Conservation (phyloP, 53 echinoderm and acorn worm genomes). For the Antedon mediterranea region DNA sequence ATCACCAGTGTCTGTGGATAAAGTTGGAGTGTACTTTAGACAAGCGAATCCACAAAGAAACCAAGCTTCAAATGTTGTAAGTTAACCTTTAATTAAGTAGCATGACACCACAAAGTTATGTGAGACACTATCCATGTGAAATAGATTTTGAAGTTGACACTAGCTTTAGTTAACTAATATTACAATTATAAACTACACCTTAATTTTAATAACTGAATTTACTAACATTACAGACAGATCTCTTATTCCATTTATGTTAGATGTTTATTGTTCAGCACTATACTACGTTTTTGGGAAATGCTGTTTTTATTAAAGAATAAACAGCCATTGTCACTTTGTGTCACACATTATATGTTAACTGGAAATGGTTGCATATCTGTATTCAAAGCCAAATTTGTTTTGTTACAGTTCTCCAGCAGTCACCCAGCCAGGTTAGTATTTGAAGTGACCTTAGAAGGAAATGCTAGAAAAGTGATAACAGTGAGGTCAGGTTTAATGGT, state of each 20-base stretch:
- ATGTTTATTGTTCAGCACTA: too few relatives aligned
- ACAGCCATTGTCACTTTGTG: too few relatives aligned
- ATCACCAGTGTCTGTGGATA: conserved; percentile 86
- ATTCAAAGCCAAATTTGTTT: not conserved
- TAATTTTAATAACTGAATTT: too few relatives aligned
- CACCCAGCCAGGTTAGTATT: conserved; percentile 76
- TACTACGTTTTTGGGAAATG: too few relatives aligned
- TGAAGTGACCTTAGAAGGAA: conserved; percentile 84
- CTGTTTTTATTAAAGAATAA: too few relatives aligned
- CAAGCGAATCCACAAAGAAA: conserved; percentile 58
- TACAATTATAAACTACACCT: too few relatives aligned
- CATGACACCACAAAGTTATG: conserved; percentile 22
- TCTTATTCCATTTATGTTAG: too few relatives aligned
- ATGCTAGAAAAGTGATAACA: conserved; percentile 80
- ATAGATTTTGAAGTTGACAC: conserved; percentile 61
- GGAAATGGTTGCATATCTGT: not conserved
- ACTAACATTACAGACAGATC: too few relatives aligned
- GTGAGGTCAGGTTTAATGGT: conserved; percentile 71
- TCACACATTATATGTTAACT: not conserved
- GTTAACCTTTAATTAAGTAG: conserved; percentile 3
- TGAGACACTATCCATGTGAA: conserved; percentile 78
- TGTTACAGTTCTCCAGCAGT: conserved; percentile 52
- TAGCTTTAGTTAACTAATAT: conserved; percentile 80
- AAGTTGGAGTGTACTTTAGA: conserved; percentile 86
- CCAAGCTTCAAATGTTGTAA: conserved; percentile 63